Evolutionary conservation across 2,113 vertebrate genomes (phyloP).

Genomic region (Zosterops borbonicus): DNA sequence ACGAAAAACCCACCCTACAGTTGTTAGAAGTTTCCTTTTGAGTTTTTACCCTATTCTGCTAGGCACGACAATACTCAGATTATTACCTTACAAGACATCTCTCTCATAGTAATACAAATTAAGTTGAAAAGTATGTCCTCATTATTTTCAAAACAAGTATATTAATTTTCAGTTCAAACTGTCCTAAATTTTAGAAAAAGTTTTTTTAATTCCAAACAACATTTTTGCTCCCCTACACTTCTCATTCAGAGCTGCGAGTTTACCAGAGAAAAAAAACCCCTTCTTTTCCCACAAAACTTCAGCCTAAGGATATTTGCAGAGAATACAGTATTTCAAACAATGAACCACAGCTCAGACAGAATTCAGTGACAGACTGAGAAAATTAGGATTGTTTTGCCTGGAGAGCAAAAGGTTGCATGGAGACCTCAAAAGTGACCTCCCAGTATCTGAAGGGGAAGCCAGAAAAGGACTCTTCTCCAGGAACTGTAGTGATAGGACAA

Average conservation of each 20-base stretch:
- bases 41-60: not conserved
- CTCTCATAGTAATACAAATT: not conserved
- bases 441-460: not conserved
- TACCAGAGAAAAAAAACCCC: not conserved
- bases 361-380: not conserved
- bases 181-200: not conserved
- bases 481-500: not conserved
- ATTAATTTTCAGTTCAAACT: not conserved
- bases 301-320: not conserved
- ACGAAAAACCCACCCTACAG: fast-evolving
- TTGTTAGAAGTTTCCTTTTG: not conserved
- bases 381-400: not conserved
- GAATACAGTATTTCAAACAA: not conserved
- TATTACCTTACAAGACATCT: not conserved
- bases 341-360: not conserved
- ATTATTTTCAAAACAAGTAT: not conserved
- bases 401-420: not conserved
- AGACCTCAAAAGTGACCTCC: not conserved
- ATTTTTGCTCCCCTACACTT: not conserved
- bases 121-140: not conserved
- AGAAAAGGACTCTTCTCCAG: not conserved
- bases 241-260: not conserved
- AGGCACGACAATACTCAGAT: not conserved
- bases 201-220: not conserved
- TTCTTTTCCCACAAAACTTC: not conserved